Conservation (phyloP, 92 coral and sea anemone species). For the Blastomussa wellsi region DNA sequence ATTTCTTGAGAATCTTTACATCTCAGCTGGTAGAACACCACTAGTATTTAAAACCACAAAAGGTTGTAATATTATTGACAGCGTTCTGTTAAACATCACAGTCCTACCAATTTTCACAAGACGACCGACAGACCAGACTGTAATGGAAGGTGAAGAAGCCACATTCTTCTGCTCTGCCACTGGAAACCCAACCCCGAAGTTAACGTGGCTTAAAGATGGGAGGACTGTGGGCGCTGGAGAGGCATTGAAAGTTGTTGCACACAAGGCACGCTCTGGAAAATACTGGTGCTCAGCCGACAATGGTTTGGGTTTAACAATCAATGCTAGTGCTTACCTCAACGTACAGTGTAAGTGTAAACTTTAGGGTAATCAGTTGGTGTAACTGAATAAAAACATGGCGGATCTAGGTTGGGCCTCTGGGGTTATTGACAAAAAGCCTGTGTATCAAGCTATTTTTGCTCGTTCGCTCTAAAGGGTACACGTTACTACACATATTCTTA, state of each 20-base stretch:
- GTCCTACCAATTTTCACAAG: neutral
- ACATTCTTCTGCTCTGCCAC: neutral
- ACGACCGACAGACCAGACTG: neutral
- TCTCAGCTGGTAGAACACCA: too few species aligned
- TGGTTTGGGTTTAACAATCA: neutral
- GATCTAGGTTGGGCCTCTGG: too few species aligned
- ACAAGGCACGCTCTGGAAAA: neutral
- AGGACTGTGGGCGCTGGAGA: neutral
- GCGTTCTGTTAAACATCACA: neutral
- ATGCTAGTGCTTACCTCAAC: neutral
- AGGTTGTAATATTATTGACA: neutral
- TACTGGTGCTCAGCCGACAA: slow-evolving; percentile 12
- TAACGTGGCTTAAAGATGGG: slow-evolving; percentile 3
- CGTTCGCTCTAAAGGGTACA: too few species aligned
- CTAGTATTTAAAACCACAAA: neutral
- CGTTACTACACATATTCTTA: too few species aligned
- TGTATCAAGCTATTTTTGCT: too few species aligned
- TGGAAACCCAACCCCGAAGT: neutral
- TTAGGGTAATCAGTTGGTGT: too few species aligned
- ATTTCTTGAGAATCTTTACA: too few species aligned
- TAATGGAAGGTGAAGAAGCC: neutral
- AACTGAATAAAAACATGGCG: too few species aligned
- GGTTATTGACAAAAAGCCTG: too few species aligned
- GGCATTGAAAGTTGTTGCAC: neutral
- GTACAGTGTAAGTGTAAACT: slow-evolving; percentile 1